phyloP scores from a whole-genome alignment of 1,140 invertebrate species.

The Psilanteris sp. region DNA sequence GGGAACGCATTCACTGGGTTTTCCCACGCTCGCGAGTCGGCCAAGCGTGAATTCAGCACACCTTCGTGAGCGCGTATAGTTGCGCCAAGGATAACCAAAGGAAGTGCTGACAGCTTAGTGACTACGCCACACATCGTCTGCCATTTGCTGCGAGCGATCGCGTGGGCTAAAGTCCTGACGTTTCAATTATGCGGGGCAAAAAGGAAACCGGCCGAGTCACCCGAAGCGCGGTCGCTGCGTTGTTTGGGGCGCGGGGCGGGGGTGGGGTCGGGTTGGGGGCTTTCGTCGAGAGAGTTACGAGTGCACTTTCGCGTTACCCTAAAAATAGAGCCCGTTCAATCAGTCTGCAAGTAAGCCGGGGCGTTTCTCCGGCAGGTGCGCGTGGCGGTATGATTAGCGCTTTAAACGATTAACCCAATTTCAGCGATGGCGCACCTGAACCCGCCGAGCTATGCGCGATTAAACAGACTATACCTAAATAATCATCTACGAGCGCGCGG shows the following conservation, averaged over 20 bases:
- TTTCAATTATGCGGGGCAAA: constrained; percentile 21
- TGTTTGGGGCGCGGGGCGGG: neutral
- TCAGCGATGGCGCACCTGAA: constrained; percentile 67
- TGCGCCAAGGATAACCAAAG: constrained; percentile 27
- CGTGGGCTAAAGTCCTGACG: constrained; percentile 17
- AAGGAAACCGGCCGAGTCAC: constrained; percentile 11
- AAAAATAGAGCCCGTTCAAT: constrained; percentile 41
- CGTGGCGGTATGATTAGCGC: constrained; percentile 66
- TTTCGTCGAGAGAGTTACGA: constrained; percentile 45
- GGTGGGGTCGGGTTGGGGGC: too few relatives aligned
- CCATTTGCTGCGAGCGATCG: constrained; percentile 21
- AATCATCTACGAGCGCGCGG: constrained; percentile 24
- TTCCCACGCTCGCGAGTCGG: constrained; percentile 60
- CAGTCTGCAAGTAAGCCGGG: constrained; percentile 10
- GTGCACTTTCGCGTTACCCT: constrained; percentile 28
- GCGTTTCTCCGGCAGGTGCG: constrained; percentile 45
- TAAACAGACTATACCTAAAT: constrained; percentile 52
- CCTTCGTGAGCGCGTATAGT: constrained; percentile 34
- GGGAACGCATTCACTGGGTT: constrained; percentile 22
- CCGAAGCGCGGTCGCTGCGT: neutral
- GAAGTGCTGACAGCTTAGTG: constrained; percentile 43
- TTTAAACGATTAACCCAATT: constrained; percentile 72
- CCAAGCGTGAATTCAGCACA: constrained; percentile 65
- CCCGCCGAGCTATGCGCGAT: constrained; percentile 51
- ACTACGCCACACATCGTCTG: constrained; percentile 25